Evolutionary conservation across 2,113 vertebrate species (phyloP).

Genomic region (Triplophysa rosa): DNA sequence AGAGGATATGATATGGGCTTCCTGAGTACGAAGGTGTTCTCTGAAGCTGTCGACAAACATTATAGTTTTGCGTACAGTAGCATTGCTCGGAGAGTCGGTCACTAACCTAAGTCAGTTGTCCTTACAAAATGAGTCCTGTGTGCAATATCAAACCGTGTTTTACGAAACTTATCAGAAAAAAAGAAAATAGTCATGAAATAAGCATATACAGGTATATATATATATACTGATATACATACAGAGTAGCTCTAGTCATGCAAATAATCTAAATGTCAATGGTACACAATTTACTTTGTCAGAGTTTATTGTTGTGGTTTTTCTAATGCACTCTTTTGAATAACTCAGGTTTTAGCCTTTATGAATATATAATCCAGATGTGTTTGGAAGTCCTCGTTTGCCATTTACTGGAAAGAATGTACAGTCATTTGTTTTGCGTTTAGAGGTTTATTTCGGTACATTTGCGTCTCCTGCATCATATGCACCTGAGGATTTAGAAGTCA

Average conservation of each 20-base stretch:
- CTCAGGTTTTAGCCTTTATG: constrained; percentile 80
- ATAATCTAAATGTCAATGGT: constrained; percentile 67
- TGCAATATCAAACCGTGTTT: constrained; percentile 39
- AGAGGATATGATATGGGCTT: background rate
- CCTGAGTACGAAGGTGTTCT: background rate
- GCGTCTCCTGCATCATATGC: background rate
- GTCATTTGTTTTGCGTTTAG: constrained; percentile 9
- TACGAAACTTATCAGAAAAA: constrained; percentile 20
- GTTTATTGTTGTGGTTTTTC: constrained; percentile 75
- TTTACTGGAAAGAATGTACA: constrained; percentile 68
- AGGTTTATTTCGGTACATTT: background rate
- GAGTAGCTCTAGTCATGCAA: constrained; percentile 75
- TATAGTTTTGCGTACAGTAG: constrained; percentile 44
- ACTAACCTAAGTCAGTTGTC: constrained; percentile 48
- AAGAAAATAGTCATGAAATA: constrained; percentile 52
- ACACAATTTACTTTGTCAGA: constrained; percentile 72
- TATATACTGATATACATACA: constrained; percentile 63
- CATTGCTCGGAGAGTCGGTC: constrained; percentile 41
- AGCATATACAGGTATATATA: constrained; percentile 45
- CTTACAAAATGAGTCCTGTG: constrained; percentile 48
- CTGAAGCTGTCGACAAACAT: background rate
- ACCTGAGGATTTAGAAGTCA: constrained; percentile 34
- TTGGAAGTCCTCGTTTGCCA: constrained; percentile 63
- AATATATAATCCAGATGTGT: constrained; percentile 47
- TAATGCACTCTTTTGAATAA: constrained; percentile 75